These are phyloP conservation scores for mouse (Mus musculus) DNA, from an alignment of 2,113 vertebrate species.

Conservation along the genomic window GRCm39 chr8:87468501-87469000, in stretches of 20 bases:
- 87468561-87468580: neutral
- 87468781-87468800: neutral
- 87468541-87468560: neutral
- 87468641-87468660: neutral
- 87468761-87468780: neutral
- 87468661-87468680: neutral
- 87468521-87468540: neutral
- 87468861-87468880: neutral
- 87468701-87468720: neutral
- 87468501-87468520: neutral
- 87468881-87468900: neutral
- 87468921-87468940: too few species aligned
- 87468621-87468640: neutral
- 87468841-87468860: neutral
- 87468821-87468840: slow-evolving; percentile 7
- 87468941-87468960: too few species aligned
- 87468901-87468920: neutral
- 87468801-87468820: neutral
- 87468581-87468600: neutral
- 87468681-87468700: neutral
- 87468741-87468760: neutral
- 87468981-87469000: too few species aligned
- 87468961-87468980: too few species aligned
- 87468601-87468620: neutral
- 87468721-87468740: neutral